Evolutionary conservation across 2,797 vertebrate species (phyloP).

Genomic region (Chromis chromis): DNA sequence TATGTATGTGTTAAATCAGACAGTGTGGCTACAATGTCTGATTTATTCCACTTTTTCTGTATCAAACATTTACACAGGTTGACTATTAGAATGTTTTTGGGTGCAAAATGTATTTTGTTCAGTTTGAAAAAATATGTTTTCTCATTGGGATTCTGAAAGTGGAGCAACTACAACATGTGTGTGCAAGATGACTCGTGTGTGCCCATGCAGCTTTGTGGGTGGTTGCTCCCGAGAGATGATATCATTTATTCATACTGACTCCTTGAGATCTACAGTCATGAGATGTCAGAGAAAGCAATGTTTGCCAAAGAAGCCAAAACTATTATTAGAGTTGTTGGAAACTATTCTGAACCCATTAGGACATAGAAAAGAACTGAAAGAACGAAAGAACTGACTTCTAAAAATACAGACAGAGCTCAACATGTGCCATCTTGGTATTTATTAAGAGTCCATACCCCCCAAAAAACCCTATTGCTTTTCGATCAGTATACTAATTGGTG

Average conservation of each 20-base stretch:
- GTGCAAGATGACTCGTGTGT: not conserved
- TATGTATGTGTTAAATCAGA: no score
- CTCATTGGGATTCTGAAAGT: not conserved
- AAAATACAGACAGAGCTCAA: no score
- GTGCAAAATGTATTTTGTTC: not conserved
- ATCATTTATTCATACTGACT: not conserved
- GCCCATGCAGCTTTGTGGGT: not conserved
- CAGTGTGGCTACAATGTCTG: not conserved
- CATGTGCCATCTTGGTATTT: no score
- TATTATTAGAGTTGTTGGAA: not conserved
- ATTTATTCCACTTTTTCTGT: not conserved
- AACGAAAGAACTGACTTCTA: not conserved
- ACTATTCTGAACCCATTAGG: not conserved
- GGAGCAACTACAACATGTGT: not conserved
- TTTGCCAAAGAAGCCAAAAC: not conserved
- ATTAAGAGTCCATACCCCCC: no score
- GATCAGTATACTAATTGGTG: conserved; percentile 26
- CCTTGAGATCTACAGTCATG: not conserved
- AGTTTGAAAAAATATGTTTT: not conserved
- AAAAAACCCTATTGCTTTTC: no score
- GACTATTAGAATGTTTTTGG: not conserved
- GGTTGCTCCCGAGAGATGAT: conserved; percentile 10
- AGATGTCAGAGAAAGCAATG: conserved; percentile 6
- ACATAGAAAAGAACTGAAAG: not conserved
- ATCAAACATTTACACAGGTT: no score